A percentile compares a stretch with the other conserved stretches of the same genome.
Conservation (phyloP, 2,797 vertebrate species). For the Pelobates cultripes region DNA sequence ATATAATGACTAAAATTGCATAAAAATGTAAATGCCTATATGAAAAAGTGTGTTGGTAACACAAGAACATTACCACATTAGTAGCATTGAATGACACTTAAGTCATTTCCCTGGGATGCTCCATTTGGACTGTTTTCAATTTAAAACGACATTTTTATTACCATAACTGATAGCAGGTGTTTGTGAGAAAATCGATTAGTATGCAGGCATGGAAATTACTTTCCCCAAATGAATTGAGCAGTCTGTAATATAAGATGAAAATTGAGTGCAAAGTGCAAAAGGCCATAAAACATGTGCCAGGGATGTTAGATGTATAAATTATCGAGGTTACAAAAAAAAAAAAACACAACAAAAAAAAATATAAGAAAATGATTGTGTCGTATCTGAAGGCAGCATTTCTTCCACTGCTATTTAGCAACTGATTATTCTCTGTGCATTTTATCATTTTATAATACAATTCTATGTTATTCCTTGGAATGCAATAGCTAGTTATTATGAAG, state of each 20-base stretch:
- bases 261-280: constrained; percentile 72
- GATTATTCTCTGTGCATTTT: constrained; percentile 53
- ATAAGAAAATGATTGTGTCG: constrained; percentile 60
- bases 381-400: constrained; percentile 54
- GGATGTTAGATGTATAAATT: constrained; percentile 74
- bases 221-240: constrained; percentile 80
- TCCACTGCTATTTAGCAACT: constrained; percentile 45
- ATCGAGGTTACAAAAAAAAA: constrained; percentile 45
- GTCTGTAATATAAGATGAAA: constrained; percentile 76
- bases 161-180: constrained; percentile 84
- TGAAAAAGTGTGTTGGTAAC: constrained; percentile 67
- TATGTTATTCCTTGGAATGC: constrained; percentile 59
- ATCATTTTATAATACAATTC: constrained; percentile 54
- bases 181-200: constrained; percentile 82
- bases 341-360: constrained; percentile 55
- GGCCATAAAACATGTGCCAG: constrained; percentile 69
- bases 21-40: constrained; percentile 70
- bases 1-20: constrained; percentile 65
- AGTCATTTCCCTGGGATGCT: constrained; percentile 80
- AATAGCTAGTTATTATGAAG: constrained; percentile 58
- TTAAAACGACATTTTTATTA: constrained; percentile 82
- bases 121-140: constrained; percentile 79
- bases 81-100: constrained; percentile 79
- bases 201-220: constrained; percentile 82
- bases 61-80: constrained; percentile 74